phyloP scores from a whole-genome alignment of 2,888 invertebrate genomes.

The Drosophila yooni region DNA sequence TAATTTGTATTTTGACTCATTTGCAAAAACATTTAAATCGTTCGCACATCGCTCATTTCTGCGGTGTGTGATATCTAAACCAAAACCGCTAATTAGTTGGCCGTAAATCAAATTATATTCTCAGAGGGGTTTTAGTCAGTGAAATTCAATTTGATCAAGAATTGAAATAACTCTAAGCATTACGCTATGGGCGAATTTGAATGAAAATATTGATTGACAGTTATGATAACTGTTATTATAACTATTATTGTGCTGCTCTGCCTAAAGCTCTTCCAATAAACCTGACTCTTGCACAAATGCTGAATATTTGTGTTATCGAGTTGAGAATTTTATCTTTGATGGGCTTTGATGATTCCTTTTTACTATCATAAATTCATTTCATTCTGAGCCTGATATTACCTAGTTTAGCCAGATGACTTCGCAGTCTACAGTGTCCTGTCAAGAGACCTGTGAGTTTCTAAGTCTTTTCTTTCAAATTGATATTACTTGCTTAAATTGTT shows the following conservation, averaged over 20 bases:
- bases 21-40: conserved; percentile 22
- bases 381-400: not conserved
- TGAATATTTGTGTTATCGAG: not conserved
- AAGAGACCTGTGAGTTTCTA: not conserved
- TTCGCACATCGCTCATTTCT: not conserved
- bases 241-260: not conserved
- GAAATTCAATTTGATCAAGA: not conserved
- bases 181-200: not conserved
- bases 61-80: not conserved
- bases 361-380: not conserved
- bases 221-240: not conserved
- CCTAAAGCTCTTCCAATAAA: not conserved
- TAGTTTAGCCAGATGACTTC: not conserved
- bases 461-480: not conserved
- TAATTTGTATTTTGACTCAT: conserved; percentile 56
- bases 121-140: not conserved
- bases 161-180: not conserved
- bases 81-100: conserved; percentile 55
- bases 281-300: not conserved
- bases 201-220: not conserved
- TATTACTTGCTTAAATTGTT: not conserved
- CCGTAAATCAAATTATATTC: conserved; percentile 26
- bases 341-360: not conserved
- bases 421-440: not conserved
- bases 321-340: not conserved